Percentiles rank a stretch among this genome's conserved stretches.
Conservation (phyloP, 2,113 vertebrate genomes). For the Misgurnus mizolepis region DNA sequence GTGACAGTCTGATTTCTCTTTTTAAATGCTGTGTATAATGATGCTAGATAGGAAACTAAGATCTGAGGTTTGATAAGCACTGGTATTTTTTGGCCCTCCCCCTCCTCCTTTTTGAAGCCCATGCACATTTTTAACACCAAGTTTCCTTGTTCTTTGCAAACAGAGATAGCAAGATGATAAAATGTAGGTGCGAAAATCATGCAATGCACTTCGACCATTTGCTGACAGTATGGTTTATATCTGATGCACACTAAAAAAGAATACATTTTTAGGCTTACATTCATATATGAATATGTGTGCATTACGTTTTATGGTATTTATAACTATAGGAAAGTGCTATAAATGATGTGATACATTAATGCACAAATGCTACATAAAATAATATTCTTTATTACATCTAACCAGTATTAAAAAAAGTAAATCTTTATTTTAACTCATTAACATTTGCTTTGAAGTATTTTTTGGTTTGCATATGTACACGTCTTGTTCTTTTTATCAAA, state of each 20-base stretch:
- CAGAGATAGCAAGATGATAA: not conserved
- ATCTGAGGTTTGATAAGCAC: constrained; percentile 27
- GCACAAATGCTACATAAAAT: too few relatives aligned
- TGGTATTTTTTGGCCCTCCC: not conserved
- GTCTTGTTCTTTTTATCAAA: not conserved
- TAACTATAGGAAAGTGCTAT: too few relatives aligned
- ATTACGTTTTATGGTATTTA: too few relatives aligned
- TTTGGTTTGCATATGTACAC: not conserved
- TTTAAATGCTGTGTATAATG: constrained; percentile 1
- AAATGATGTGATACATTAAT: too few relatives aligned
- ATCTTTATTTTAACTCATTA: too few relatives aligned
- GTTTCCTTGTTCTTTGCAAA: not conserved
- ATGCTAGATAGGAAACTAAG: not conserved
- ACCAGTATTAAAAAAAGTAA: too few relatives aligned
- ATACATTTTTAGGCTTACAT: too few relatives aligned
- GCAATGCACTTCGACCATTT: not conserved
- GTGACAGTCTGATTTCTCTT: not conserved
- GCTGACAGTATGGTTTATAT: not conserved
- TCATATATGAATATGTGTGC: too few relatives aligned
- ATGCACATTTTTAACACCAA: not conserved
- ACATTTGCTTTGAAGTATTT: not conserved
- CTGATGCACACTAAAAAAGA: not conserved
- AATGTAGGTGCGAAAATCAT: not conserved
- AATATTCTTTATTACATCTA: too few relatives aligned
- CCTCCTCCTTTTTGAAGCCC: not conserved